Base-by-base conservation (phyloP, 2,797 vertebrate species). In the Cheirogaleus major region DNA sequence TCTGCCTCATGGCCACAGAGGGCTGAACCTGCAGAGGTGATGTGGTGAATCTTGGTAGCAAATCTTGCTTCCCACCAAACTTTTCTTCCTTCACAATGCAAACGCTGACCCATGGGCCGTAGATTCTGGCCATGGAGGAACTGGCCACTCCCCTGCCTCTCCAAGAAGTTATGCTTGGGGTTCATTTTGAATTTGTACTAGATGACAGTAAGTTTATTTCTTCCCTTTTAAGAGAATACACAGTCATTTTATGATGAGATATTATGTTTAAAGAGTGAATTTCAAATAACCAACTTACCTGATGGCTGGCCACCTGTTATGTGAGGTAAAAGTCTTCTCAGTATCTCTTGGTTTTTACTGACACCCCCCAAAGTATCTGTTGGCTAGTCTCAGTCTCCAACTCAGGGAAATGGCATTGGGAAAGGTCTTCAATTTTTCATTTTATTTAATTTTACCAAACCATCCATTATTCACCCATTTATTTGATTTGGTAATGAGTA, bases 401-500 rank as follows among this genome's bases (percentile, higher is more conserved):
- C 32, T 72, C 65, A 57, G 76, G 25, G 67, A 92, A 90, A 94
- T 76, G 20, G 45, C 35, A 27, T 30, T 43, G 69, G 72, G 41
- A 89, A 43, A 80, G 94, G 32, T 50, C 55, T 41, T 43, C 9
- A 32, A 17, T 4, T 67, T 89, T 95, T 89, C 11, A 61, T 91
- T 89, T 89, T 78, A 45, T 82, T 91, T 86, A 70, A 79, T 95
- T 91, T 89, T 78, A 45, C 23, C 61, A 63, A 84, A 88, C 92
- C 23, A 76, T 91, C 92, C 43, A 79, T 89, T 93, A 80, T 67
- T 91, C 17, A 87, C 22, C 50, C 22, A n/a, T 82, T 78, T 91
- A 35, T 92, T 93, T 91, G 82, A 25, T 80, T 90, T 92, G 73
- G 43, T 57, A 93, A 50, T 73, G 88, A 94, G 48, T 38, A 43